Base-by-base conservation (phyloP, 2,797 vertebrate species). In the Argyrosomus regius region DNA sequence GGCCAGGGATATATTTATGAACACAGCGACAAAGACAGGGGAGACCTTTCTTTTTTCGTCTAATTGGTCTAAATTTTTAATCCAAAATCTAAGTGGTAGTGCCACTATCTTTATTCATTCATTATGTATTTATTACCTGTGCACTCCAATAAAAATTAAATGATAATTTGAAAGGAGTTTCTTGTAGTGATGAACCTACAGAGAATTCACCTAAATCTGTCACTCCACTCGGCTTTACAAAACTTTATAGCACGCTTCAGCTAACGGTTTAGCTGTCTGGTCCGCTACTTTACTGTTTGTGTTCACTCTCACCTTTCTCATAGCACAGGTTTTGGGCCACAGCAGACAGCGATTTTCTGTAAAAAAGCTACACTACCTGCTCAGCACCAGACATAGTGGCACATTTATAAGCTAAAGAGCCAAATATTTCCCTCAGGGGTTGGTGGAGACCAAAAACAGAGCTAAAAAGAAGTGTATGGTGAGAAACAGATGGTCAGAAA, bases 91-190 rank as follows among this genome's bases (percentile, higher is more conserved):
- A 26, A 83, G 46, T 31, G 28, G 58, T 22, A 17, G 16, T 43
- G 35, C 28, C 35, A 39, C 10, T 11, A 43, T 45, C 17, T 77
- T 61, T 17, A 39, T 43, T 31, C 22, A 54, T 66, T 61, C 20
- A 69, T 71, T 11, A 64, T 73, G 18, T 45, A 61, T 73, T 74
- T 52, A 75, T 71, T 39, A 2, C 31, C 62, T 58, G 31, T 17
- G 20, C 60, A 26, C 11, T 63, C 10, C 56, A 67, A 71, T 61
- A 39, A 43, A 53, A 49, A 28, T 39, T 26, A 35, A 10, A 73
- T 35, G n/a, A 46, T n/a, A 56, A 52, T 13, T 16, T 45, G 18
- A 50, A 72, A 70, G 72, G 35, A 52, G 16, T 43, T 14, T 5
- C 74, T 62, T 56, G 28, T 35, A 39, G 39, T 39, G 20, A 56